Conservation (phyloP, 2,797 vertebrate species). For the Poliocrania exsul region DNA sequence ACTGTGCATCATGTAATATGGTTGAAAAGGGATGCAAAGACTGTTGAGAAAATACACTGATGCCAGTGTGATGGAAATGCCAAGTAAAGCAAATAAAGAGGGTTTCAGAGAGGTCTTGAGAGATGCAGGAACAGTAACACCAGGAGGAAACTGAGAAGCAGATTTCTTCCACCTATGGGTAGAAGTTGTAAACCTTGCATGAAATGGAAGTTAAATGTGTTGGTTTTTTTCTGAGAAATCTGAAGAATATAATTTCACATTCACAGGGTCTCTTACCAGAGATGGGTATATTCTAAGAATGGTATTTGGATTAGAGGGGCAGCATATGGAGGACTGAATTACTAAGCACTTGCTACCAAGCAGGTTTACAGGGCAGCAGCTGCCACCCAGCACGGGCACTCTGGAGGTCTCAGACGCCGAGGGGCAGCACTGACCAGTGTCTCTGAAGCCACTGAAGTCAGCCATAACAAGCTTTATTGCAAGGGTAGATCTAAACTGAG, state of each 20-base stretch:
- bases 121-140: neutral
- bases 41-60: neutral
- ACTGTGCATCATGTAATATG: neutral
- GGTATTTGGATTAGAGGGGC: neutral
- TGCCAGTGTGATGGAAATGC: neutral
- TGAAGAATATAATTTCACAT: neutral
- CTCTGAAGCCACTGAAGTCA: neutral
- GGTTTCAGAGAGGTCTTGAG: neutral
- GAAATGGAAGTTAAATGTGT: neutral
- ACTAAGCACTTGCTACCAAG: neutral
- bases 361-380: neutral
- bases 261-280: neutral
- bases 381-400: rapidly evolving
- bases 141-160: neutral
- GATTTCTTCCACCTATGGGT: neutral
- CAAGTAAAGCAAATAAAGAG: neutral
- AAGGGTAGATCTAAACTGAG: neutral
- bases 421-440: neutral
- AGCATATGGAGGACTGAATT: neutral
- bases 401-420: rapidly evolving
- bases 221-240: neutral
- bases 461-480: neutral
- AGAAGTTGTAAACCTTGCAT: neutral
- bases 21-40: neutral
- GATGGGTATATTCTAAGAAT: neutral